phyloP scores from a whole-genome alignment of 2,888 invertebrate species.

The Acanthococcus lagerstroemiae region DNA sequence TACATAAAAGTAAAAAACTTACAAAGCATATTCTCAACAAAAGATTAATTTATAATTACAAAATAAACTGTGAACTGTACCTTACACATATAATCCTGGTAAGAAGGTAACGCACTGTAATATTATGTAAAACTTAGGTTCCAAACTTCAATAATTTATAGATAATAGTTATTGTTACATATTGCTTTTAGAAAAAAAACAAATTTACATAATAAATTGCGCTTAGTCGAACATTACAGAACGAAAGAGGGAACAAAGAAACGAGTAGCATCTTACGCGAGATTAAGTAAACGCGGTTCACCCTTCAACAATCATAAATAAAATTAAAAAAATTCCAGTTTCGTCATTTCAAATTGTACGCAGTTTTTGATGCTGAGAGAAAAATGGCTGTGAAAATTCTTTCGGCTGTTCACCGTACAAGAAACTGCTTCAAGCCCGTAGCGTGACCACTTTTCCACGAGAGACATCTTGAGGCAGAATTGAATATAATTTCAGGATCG shows the following conservation, averaged over 20 bases:
- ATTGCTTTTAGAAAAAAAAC: conserved; percentile 10
- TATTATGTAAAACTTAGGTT: conserved; percentile 15
- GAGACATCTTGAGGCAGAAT: too few relatives aligned
- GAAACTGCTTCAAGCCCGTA: too few relatives aligned
- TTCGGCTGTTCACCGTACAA: too few relatives aligned
- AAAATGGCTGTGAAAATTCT: too few relatives aligned
- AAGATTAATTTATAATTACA: conserved; percentile 24
- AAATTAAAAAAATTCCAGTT: too few relatives aligned
- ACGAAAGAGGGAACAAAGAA: neutral
- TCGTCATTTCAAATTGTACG: too few relatives aligned
- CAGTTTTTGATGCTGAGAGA: too few relatives aligned
- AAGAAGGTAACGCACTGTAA: conserved; percentile 26
- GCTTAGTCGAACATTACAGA: neutral
- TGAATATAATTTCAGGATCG: too few relatives aligned
- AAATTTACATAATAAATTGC: too few relatives aligned
- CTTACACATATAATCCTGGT: conserved; percentile 19
- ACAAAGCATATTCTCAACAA: conserved; percentile 26
- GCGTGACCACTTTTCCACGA: too few relatives aligned
- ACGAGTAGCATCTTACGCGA: neutral
- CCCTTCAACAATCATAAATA: too few relatives aligned
- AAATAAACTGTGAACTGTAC: conserved; percentile 19
- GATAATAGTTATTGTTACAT: neutral
- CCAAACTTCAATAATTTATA: neutral
- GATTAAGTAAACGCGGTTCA: too few relatives aligned
- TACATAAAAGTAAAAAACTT: conserved; percentile 28